Evolutionary conservation across 2,888 invertebrate species (phyloP).

Genomic region (Hyles lineata): DNA sequence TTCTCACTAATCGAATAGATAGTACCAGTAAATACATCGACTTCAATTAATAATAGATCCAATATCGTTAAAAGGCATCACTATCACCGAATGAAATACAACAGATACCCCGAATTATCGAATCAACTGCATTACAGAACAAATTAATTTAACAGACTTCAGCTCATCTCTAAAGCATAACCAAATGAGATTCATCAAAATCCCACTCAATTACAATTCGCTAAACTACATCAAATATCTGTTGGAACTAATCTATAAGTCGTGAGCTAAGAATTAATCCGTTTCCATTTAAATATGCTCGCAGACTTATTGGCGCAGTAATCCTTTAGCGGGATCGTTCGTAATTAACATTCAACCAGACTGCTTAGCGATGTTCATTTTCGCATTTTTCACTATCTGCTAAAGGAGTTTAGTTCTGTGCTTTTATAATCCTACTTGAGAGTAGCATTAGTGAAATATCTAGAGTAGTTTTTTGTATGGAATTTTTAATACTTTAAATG

Average conservation of each 20-base stretch:
- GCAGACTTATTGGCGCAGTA: slow-evolving; percentile 40
- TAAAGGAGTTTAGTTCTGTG: not conserved
- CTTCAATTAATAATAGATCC: too few relatives aligned
- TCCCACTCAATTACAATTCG: not conserved
- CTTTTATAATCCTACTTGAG: not conserved
- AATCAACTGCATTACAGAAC: too few relatives aligned
- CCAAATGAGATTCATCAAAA: not conserved
- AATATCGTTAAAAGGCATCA: too few relatives aligned
- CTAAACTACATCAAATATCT: not conserved
- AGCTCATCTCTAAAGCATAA: too few relatives aligned
- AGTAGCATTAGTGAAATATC: not conserved
- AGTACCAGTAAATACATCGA: too few relatives aligned
- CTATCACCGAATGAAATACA: too few relatives aligned
- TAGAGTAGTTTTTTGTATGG: not conserved
- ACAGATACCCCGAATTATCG: too few relatives aligned
- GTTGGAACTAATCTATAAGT: not conserved
- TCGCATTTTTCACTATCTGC: slow-evolving; percentile 24
- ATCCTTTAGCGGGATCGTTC: slow-evolving; percentile 40
- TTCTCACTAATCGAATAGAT: too few relatives aligned
- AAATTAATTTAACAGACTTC: too few relatives aligned
- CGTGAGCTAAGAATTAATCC: slow-evolving; percentile 19
- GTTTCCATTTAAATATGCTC: slow-evolving; percentile 30
- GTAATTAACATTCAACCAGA: slow-evolving; percentile 59
- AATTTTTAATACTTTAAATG: not conserved
- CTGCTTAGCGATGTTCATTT: slow-evolving; percentile 55